Evolutionary conservation across 2,888 invertebrate genomes (phyloP), one percentile per base, ranked within the genome.

Genomic region (Linhomoeus sp.): DNA sequence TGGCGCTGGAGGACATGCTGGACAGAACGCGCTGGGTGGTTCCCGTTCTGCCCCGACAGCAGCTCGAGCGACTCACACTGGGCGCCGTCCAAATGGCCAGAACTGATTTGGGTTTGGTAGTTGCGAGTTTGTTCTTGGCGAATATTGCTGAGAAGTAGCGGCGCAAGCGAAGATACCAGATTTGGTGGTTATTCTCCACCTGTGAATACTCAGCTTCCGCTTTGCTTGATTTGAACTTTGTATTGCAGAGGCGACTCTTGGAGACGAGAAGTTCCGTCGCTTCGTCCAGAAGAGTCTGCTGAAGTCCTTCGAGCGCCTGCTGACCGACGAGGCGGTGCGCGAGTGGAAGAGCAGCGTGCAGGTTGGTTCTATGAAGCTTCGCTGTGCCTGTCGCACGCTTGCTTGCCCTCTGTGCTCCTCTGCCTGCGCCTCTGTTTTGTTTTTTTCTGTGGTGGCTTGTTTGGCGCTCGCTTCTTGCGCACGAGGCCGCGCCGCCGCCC

Each of bases 291-390:
- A 90, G 66, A 86, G 87, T 45, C 74, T 92, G 56, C 85, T 86
- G 51, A 77, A 82, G 56, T 90, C 90, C 45, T 92, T 92, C 69
- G 84, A 84, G 44, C 90, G 90, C 73, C 87, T 92, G 64, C 75
- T 92, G 62, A 88, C 88, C 20, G 92, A 92, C 69, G 92, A 92
- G 70, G 90, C 92, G 46, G 90, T 92, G 45, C 83, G 83, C 62
- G 87, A 87, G 62, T 92, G 92, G 92, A 92, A 90, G 70, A 77
- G 79, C 62, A 90, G 90, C 68, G 92, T 92, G 65, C 90, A 92
- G 68, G 80, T 70, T 3, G 29, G 5, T n/a, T n/a, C n/a, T n/a
- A n/a, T n/a, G n/a, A n/a, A n/a, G n/a, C n/a, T n/a, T n/a, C n/a
- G n/a, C n/a, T 9, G 17, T 17, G 20, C 20, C 20, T 12, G 9